Evolutionary conservation across 2,797 vertebrate genomes (phyloP).

Genomic region (Esox masquinongy): DNA sequence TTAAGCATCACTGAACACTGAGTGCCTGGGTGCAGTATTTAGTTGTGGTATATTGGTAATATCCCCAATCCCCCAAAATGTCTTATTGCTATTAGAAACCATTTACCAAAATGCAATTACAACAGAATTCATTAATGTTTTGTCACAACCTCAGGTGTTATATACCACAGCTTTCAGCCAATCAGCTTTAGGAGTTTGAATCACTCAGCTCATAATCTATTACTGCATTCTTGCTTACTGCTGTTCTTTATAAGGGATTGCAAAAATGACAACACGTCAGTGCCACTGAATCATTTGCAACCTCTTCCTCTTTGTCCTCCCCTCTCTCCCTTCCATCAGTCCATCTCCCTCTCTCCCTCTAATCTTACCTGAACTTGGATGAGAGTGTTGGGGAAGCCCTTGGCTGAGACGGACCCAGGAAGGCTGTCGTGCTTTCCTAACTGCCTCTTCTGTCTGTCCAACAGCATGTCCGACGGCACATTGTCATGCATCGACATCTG

Average conservation of each 20-base stretch:
- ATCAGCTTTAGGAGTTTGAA: no score
- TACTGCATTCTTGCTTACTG: not conserved
- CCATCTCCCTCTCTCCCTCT: not conserved
- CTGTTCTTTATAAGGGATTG: not conserved
- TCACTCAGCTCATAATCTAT: not conserved
- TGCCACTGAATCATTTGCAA: not conserved
- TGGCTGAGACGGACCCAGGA: conserved; percentile 70
- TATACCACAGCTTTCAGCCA: no score
- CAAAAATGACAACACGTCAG: not conserved
- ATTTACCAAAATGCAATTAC: no score
- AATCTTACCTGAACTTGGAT: conserved; percentile 65
- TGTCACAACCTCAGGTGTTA: no score
- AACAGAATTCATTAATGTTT: no score
- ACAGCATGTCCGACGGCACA: conserved; percentile 51
- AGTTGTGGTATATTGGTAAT: no score
- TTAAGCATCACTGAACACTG: no score
- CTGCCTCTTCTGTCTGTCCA: conserved; percentile 65
- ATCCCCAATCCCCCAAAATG: no score
- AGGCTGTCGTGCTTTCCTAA: conserved; percentile 60
- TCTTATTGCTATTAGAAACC: no score
- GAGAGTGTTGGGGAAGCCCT: conserved; percentile 75
- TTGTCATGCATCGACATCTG: not conserved
- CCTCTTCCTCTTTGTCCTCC: no score
- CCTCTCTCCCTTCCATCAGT: not conserved
- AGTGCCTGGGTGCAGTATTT: no score